Conservation (phyloP, 2,113 vertebrate genomes). For the Gopherus evgoodei region DNA sequence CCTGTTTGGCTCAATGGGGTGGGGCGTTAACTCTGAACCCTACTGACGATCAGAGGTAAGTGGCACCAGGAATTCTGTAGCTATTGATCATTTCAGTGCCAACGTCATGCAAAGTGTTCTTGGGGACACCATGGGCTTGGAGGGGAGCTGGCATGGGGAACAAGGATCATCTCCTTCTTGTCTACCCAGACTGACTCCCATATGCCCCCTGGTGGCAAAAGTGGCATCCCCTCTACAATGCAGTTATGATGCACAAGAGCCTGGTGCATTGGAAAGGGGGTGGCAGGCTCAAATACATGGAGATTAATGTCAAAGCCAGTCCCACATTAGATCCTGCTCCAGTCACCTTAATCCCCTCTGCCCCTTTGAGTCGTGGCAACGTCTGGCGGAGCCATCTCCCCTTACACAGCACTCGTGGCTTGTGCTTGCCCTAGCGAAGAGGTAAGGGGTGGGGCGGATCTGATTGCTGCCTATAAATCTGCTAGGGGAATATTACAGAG, state of each 20-base stretch:
- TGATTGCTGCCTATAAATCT: background rate
- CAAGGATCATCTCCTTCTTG: background rate
- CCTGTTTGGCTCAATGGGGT: too few species aligned
- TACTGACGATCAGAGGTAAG: background rate
- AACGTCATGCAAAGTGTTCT: background rate
- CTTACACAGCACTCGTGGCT: too few species aligned
- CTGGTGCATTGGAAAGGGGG: background rate
- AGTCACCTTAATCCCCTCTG: background rate
- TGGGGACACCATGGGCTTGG: background rate
- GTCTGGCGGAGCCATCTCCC: background rate
- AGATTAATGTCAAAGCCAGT: background rate
- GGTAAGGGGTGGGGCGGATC: background rate
- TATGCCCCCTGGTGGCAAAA: background rate
- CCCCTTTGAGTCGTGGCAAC: background rate
- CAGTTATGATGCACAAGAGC: background rate
- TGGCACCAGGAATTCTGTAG: too few species aligned
- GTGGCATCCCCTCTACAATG: background rate
- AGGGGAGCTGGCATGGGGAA: background rate
- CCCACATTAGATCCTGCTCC: background rate
- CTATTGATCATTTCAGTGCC: background rate
- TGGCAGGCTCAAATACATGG: background rate
- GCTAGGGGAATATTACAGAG: background rate
- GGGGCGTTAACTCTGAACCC: background rate
- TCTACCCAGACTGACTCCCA: background rate
- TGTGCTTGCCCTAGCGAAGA: background rate